Conservation (phyloP, 2,113 vertebrate genomes). For the Budorcas taxicolor region DNA sequence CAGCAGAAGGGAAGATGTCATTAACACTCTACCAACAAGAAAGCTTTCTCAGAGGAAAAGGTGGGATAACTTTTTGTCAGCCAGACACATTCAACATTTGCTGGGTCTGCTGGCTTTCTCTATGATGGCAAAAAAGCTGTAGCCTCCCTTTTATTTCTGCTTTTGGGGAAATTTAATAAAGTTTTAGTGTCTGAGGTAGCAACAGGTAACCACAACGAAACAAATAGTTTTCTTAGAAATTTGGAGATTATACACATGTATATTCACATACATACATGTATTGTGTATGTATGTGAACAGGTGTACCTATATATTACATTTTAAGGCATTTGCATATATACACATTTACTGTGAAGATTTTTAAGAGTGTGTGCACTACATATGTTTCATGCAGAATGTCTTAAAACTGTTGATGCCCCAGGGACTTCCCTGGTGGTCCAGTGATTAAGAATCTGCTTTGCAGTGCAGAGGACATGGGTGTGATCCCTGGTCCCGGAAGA, state of each 20-base stretch:
- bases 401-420: background rate
- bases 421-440: background rate
- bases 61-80: background rate
- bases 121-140: background rate
- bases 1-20: background rate
- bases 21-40: background rate
- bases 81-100: background rate
- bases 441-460: background rate
- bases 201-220: background rate
- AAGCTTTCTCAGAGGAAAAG: background rate
- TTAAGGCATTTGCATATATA: background rate
- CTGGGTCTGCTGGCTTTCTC: background rate
- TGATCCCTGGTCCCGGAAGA: background rate
- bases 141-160: background rate
- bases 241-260: background rate
- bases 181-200: background rate
- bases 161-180: background rate
- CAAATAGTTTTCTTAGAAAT: background rate
- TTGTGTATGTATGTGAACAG: background rate
- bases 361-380: background rate
- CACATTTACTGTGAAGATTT: background rate
- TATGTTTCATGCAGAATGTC: background rate
- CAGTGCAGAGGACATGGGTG: background rate
- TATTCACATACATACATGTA: background rate
- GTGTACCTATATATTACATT: background rate